A percentile compares a stretch with the other conserved stretches of the same genome.
Evolutionary conservation across 2,113 vertebrate species (phyloP).

Genomic region (Tichodroma muraria): DNA sequence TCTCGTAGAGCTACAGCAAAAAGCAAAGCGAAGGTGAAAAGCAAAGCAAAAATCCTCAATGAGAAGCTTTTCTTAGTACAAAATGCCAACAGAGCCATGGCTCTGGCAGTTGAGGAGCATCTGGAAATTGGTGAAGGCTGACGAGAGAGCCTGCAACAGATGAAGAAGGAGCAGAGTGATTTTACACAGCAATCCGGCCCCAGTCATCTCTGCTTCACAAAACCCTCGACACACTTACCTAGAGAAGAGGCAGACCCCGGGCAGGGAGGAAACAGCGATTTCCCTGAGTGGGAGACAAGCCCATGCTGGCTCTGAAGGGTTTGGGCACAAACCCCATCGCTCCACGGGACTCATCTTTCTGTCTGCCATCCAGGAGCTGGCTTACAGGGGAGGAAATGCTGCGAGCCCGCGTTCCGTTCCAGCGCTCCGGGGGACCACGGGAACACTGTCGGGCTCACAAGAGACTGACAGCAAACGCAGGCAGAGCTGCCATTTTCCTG

Average conservation of each 20-base stretch:
- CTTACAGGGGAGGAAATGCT: background rate
- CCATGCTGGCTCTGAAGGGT: background rate
- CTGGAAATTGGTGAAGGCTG: background rate
- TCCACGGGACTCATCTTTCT: background rate
- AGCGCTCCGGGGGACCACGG: background rate
- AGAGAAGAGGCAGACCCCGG: background rate
- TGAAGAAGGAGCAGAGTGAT: background rate
- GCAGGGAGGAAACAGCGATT: background rate
- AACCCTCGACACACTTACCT: background rate
- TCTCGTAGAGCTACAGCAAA: background rate
- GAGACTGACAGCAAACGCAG: background rate
- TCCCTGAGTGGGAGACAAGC: background rate
- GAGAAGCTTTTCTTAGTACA: background rate
- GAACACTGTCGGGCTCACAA: background rate
- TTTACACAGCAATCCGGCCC: background rate
- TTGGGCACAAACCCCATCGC: background rate
- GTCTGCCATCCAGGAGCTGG: background rate
- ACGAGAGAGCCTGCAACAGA: background rate
- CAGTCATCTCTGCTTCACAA: background rate
- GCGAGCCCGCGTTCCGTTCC: background rate
- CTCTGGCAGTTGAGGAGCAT: background rate
- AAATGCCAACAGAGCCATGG: background rate
- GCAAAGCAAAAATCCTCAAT: background rate
- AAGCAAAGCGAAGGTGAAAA: background rate
- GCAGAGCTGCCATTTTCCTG: background rate